A percentile compares a stretch with the other conserved stretches of the same genome.
Conservation (phyloP, 1,140 invertebrate species). For the Orussus abietinus region DNA sequence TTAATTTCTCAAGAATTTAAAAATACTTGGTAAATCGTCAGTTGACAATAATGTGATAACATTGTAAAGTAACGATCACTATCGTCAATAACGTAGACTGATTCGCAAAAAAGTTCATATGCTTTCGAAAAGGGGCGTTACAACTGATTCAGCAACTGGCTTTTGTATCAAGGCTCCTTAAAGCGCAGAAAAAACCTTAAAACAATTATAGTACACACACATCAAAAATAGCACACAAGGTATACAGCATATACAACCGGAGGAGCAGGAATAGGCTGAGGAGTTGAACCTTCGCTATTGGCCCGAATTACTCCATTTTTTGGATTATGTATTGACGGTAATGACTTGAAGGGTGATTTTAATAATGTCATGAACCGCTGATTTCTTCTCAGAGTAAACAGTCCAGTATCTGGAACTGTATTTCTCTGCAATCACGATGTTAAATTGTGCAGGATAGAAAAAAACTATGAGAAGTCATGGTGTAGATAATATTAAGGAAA, state of each 20-base stretch:
- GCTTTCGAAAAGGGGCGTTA: too few species aligned
- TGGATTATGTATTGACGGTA: constrained; percentile 41
- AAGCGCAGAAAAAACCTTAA: too few species aligned
- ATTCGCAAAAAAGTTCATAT: too few species aligned
- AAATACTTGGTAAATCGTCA: too few species aligned
- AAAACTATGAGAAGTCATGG: background rate
- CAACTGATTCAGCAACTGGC: too few species aligned
- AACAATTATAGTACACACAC: too few species aligned
- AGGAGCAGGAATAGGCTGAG: constrained; percentile 32
- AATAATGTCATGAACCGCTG: constrained; percentile 44
- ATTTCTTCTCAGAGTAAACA: constrained; percentile 48
- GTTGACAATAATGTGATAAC: too few species aligned
- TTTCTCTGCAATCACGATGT: constrained; percentile 40
- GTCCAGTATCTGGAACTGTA: constrained; percentile 42
- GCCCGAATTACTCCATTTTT: constrained; percentile 45
- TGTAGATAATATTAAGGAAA: background rate
- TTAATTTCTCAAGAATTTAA: too few species aligned
- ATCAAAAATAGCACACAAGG: constrained; percentile 21
- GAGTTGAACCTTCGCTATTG: constrained; percentile 41
- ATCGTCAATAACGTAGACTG: too few species aligned
- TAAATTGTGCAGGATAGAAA: constrained; percentile 1
- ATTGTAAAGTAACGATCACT: too few species aligned
- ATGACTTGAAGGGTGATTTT: constrained; percentile 48
- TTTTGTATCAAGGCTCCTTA: too few species aligned
- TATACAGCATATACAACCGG: constrained; percentile 42